Base-by-base conservation (phyloP, 2,888 invertebrate genomes). In the Cepaea hortensis region DNA sequence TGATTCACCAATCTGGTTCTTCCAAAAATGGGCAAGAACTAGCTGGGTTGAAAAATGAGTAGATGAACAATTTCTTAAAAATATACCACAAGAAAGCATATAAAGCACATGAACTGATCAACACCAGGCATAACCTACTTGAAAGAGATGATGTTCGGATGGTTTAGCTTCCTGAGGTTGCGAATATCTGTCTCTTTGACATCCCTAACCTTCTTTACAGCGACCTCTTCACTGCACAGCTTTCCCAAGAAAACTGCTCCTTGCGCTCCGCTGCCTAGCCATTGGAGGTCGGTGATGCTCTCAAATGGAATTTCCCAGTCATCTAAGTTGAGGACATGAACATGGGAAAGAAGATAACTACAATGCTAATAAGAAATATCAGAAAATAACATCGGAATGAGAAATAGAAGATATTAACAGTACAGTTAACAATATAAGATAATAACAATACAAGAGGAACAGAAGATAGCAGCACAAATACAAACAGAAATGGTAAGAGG, bases 261-360 rank as follows among this genome's bases (percentile, higher is more conserved):
- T 94, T 99, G 99, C 7, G 98, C 98, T 0, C 99, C 99, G 87
- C 98, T 97, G 0, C 98, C 99, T 85, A 99, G 95, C 96, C 97
- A 99, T 92, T 97, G 96, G 85, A 99, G 95, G 91, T 98, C 97
- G 84, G 96, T 97, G 89, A 99, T 97, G 35, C 96, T 96, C 93
- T 98, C 98, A 95, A 98, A 98, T 0, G 98, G 97, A 89, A 99
- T 97, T 95, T 98, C 98, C 99, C 99, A 99, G 87, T 97, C 96
- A 94, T 98, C 98, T 95, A 87, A 7, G 62, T 35, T n/a, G 81
- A 68, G 18, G 18, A 20, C 5, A 11, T 9, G 18, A 18, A 68
- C 18, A 68, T 55, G 55, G n/a, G n/a, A 4, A 68, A 68, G n/a
- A 68, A 18, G 13, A 68, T 5, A 68, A 68, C 5, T 11, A 68